Percentiles rank a stretch among this genome's conserved stretches.
Conservation (phyloP, 2,888 invertebrate genomes). For the Encarsia formosa region DNA sequence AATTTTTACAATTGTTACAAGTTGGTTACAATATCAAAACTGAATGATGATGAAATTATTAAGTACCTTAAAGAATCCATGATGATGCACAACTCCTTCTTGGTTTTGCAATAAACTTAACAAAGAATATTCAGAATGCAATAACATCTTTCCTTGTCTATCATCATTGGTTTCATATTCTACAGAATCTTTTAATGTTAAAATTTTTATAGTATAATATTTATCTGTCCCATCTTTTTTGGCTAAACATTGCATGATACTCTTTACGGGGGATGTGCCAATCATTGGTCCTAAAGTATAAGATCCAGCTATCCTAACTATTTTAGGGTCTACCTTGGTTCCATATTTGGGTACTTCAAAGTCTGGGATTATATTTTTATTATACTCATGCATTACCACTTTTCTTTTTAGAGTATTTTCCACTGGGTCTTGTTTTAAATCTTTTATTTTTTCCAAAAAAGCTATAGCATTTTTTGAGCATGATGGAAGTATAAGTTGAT, state of each 20-base stretch:
- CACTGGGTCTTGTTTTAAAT: no score
- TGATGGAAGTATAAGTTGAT: no score
- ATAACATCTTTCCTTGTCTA: conserved; percentile 71
- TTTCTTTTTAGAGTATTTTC: no score
- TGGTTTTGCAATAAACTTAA: conserved; percentile 66
- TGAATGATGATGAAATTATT: background rate
- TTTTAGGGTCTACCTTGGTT: conserved; percentile 55
- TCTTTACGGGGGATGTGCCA: conserved; percentile 70
- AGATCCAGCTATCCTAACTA: conserved; percentile 62
- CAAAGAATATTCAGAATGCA: conserved; percentile 73
- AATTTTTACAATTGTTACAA: conserved; percentile 1
- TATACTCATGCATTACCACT: background rate
- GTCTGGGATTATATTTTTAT: conserved; percentile 44
- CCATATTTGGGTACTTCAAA: conserved; percentile 55
- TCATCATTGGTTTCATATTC: conserved; percentile 69
- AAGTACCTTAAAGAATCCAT: conserved; percentile 69
- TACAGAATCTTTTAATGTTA: conserved; percentile 55
- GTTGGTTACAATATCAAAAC: no score
- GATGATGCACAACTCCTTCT: conserved; percentile 71
- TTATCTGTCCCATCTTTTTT: conserved; percentile 66
- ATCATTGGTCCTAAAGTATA: conserved; percentile 67
- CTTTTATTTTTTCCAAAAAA: no score
- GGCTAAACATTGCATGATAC: conserved; percentile 72
- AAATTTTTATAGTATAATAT: conserved; percentile 64
- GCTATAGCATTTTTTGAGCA: no score